Evolutionary conservation across 2,888 invertebrate species (phyloP).

Genomic region (Stenolophus ochropezus): DNA sequence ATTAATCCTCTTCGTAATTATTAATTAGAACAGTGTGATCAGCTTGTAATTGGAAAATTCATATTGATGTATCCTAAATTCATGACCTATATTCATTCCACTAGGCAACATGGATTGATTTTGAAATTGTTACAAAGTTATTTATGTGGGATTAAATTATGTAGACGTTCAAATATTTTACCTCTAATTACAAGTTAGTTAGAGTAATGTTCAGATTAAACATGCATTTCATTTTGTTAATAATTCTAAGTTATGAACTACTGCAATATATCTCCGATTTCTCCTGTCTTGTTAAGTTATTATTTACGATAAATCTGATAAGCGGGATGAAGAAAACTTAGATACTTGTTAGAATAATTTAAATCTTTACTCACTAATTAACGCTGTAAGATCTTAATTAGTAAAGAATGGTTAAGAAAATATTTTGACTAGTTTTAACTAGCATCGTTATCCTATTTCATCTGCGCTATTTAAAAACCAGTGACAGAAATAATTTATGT

Average conservation of each 20-base stretch:
- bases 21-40: background rate
- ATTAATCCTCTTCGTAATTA: slow-evolving; percentile 23
- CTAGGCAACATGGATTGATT: background rate
- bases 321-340: background rate
- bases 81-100: background rate
- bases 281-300: slow-evolving; percentile 26
- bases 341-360: background rate
- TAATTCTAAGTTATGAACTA: slow-evolving; percentile 10
- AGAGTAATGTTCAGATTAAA: slow-evolving; percentile 16
- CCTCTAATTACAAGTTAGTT: background rate
- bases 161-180: slow-evolving; percentile 2
- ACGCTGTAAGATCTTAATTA: slow-evolving; percentile 22
- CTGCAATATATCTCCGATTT: slow-evolving; percentile 12
- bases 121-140: background rate
- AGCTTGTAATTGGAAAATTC: slow-evolving; percentile 15
- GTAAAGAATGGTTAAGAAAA: background rate
- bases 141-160: background rate
- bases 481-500: too few relatives aligned
- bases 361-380: slow-evolving; percentile 15
- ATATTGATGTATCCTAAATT: background rate
- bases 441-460: too few relatives aligned
- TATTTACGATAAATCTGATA: slow-evolving; percentile 27
- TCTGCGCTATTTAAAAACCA: too few relatives aligned
- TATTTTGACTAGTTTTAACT: slow-evolving; percentile 1
- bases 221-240: background rate